Evolutionary conservation across 2,113 vertebrate species (phyloP), one percentile per base, ranked within the genome.

Genomic region (Pimephales promelas): DNA sequence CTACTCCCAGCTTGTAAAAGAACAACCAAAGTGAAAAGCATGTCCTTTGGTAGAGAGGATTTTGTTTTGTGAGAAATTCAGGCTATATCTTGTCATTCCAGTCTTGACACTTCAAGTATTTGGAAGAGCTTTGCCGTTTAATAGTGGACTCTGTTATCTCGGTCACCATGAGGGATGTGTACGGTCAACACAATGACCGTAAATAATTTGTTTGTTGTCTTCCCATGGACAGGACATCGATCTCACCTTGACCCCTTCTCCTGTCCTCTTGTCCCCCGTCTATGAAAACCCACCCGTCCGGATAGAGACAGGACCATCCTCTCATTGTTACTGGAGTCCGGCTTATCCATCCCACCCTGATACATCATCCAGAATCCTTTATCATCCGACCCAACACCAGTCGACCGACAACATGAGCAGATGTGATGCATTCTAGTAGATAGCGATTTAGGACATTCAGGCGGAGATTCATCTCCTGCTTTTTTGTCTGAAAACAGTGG

Each of bases 241-340:
- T 89, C 83, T 89, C 87, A 90, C 93, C 91, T 91, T 94, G 93
- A 93, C 90, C 90, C 61, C 66, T 74, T 52, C 76, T 79, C 40
- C 34, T 73, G 73, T 79, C 74, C 84, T 64, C 75, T 36, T 62
- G 49, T 57, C 43, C 31, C 56, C 43, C 24, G 68, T 66, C 57
- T 86, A 70, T 28, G 36, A 81, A 54, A 64, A 43, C n/a, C 40
- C 82, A 74, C 76, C 73, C 61, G 43, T 86, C 47, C 47, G 82
- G 86, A 86, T 77, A 84, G 70, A 83, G 84, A 90, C 81, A 89
- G 66, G 89, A 89, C 83, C 90, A 91, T 91, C 92, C 93, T 93
- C 83, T 89, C 83, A 93, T 94, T 94, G 93, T 94, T 90, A 86
- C 88, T 77, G 14, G 49, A 70, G 66, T 64, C 45, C 3, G 34